Percentiles rank a stretch among this genome's conserved stretches.
phyloP scores from a whole-genome alignment of 2,113 vertebrate genomes.

The Neodon shergylaensis region DNA sequence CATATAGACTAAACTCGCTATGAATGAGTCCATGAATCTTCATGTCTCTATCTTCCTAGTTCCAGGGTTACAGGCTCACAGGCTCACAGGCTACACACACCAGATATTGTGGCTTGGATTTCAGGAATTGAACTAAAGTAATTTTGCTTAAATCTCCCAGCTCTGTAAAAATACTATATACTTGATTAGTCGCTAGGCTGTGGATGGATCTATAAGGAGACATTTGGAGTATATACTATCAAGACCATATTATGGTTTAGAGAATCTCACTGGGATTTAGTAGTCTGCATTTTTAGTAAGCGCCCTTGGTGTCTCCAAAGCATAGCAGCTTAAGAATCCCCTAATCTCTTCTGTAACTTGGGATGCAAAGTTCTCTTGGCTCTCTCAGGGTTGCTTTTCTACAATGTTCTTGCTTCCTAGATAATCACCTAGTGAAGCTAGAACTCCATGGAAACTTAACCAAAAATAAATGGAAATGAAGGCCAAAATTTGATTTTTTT shows the following conservation, averaged over 20 bases:
- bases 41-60: not conserved
- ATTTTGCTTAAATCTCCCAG: not conserved
- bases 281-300: conserved; percentile 14
- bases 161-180: not conserved
- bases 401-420: conserved; percentile 40
- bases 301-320: not conserved
- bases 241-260: not conserved
- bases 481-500: conserved; percentile 36
- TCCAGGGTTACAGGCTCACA: not conserved
- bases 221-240: not conserved
- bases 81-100: not conserved
- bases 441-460: conserved; percentile 71
- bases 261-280: not conserved
- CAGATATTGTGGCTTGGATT: not conserved
- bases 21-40: not conserved
- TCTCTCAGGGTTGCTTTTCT: conserved; percentile 1
- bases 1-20: not conserved
- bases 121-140: not conserved
- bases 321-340: not conserved
- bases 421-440: conserved; percentile 46
- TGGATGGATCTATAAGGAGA: not conserved
- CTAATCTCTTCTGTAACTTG: not conserved
- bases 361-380: not conserved
- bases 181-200: not conserved
- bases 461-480: conserved; percentile 74